Evolutionary conservation across 2,113 vertebrate genomes (phyloP).

Genomic region (Odontesthes bonariensis): DNA sequence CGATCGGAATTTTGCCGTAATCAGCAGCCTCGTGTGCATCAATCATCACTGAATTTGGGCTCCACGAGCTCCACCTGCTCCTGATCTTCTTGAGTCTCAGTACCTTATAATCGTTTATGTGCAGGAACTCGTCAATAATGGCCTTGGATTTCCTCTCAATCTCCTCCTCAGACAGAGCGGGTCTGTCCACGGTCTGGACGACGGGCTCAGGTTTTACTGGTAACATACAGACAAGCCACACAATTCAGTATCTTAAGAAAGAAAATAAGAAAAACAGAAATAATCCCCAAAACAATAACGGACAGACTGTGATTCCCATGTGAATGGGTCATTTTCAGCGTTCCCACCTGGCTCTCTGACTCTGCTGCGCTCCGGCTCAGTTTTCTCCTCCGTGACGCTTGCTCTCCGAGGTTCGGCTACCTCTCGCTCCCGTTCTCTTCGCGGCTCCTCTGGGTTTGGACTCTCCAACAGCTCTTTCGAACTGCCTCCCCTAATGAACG

Average conservation of each 20-base stretch:
- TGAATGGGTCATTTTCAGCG: neutral
- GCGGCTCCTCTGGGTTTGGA: conserved; percentile 85
- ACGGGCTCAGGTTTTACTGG: conserved; percentile 86
- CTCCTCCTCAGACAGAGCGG: conserved; percentile 88
- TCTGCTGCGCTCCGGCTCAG: conserved; percentile 79
- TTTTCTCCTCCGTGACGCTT: conserved; percentile 86
- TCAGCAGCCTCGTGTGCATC: neutral
- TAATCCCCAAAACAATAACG: neutral
- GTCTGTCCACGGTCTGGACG: conserved; percentile 79
- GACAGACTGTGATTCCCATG: neutral
- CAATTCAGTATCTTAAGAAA: too few relatives aligned
- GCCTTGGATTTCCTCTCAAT: conserved; percentile 93
- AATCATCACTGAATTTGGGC: neutral
- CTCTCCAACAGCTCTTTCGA: conserved; percentile 90
- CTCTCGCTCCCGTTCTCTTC: conserved; percentile 80
- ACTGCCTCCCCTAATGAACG: conserved; percentile 85
- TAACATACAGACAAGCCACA: conserved; percentile 3
- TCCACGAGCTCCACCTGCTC: neutral
- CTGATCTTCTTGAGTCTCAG: conserved; percentile 6
- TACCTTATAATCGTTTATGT: conserved; percentile 98
- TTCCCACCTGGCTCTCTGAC: conserved; percentile 85
- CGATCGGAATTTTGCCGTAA: too few relatives aligned
- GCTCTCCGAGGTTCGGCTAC: conserved; percentile 87
- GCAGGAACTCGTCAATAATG: conserved; percentile 98
- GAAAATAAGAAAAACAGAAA: too few relatives aligned